Percentiles rank a stretch among this genome's conserved stretches.
phyloP scores from a whole-genome alignment of 2,113 vertebrate species.

The Opisthocomus hoazin region DNA sequence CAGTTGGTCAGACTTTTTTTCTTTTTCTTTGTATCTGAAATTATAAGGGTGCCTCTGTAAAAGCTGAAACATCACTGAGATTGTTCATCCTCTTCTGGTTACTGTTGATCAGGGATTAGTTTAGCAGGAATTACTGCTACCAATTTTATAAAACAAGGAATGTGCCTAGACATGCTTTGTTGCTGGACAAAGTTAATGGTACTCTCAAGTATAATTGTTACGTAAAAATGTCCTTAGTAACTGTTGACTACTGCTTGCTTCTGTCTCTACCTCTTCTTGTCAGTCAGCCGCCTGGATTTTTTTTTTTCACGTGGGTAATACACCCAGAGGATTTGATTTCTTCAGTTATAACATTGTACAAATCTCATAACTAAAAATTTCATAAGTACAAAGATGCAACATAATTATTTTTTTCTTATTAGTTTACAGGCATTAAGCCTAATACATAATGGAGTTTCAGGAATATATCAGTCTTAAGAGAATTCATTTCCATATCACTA shows the following conservation, averaged over 20 bases:
- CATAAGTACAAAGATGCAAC: neutral
- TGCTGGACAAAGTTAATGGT: neutral
- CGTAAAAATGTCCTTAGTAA: neutral
- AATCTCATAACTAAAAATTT: constrained; percentile 20
- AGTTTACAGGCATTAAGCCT: constrained; percentile 8
- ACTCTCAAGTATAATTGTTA: neutral
- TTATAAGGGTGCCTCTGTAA: neutral
- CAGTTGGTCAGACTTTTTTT: neutral
- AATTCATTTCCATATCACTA: neutral
- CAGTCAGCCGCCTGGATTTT: neutral
- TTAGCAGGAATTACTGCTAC: neutral
- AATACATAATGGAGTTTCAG: neutral
- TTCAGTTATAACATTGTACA: neutral
- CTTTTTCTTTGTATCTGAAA: neutral
- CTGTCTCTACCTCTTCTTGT: neutral
- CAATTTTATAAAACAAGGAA: neutral
- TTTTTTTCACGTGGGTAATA: neutral
- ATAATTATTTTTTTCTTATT: constrained; percentile 8
- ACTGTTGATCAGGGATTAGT: neutral
- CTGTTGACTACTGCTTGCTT: neutral
- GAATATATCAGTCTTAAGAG: neutral
- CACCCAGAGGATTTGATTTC: neutral
- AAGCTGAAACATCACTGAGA: neutral
- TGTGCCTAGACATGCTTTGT: neutral
- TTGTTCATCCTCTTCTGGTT: neutral